Evolutionary conservation across 2,888 invertebrate species (phyloP), one percentile per base, ranked within the genome.

Genomic region (Oeneis ivallda): DNA sequence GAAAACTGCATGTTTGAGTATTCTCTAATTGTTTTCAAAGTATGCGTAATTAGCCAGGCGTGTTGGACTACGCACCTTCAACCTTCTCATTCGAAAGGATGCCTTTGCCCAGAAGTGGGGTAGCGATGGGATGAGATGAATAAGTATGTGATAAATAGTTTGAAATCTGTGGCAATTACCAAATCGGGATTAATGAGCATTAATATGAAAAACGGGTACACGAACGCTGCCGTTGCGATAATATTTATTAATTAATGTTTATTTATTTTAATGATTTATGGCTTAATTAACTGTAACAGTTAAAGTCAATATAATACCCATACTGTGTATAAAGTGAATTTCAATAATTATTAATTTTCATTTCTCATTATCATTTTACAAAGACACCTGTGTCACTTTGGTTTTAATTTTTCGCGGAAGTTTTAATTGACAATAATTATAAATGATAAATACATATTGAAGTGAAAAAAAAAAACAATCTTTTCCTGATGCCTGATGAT

Each of bases 101-200:
- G n/a, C n/a, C n/a, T n/a, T n/a, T n/a, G n/a, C n/a, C n/a, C n/a
- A n/a, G n/a, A n/a, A n/a, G n/a, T n/a, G n/a, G n/a, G n/a, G n/a
- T n/a, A n/a, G n/a, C n/a, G n/a, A n/a, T n/a, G n/a, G n/a, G n/a
- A n/a, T n/a, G n/a, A n/a, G n/a, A n/a, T 67, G 61, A 61, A 62
- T 58, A 58, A 58, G 6, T n/a, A 58, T 58, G 7, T n/a, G 60
- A 64, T 62, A n/a, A 65, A 65, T 65, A 62, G 62, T 59, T 49
- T 19, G 58, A 17, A 65, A 37, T 52, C 59, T 49, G 53, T 45
- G 60, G 62, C 49, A 68, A 56, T 65, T 59, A 68, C 70, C 70
- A 68, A 70, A 71, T 67, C 70, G 62, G 69, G 70, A 70, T 71
- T 67, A 71, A 70, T 69, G 68, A 67, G 60, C 59, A 65, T 66